Evolutionary conservation across 1,140 invertebrate genomes (phyloP).

Genomic region (Dufourea novaeangliae): DNA sequence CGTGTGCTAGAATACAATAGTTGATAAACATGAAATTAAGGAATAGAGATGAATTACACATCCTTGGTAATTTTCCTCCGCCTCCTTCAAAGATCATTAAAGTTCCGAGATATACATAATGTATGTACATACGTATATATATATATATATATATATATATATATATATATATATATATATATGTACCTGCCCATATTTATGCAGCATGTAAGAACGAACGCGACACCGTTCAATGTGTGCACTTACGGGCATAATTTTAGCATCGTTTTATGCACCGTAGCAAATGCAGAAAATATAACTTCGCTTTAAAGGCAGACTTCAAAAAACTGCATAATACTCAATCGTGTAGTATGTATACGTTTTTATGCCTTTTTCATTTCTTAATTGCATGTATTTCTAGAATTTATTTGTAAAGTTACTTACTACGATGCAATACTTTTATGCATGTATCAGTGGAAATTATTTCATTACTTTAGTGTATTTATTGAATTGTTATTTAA

Average conservation of each 20-base stretch:
- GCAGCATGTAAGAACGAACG: slow-evolving; percentile 57
- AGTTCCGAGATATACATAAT: slow-evolving; percentile 50
- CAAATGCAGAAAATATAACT: not conserved
- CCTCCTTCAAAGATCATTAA: slow-evolving; percentile 55
- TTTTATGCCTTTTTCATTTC: too few relatives aligned
- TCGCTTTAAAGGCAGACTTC: not conserved
- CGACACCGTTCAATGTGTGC: slow-evolving; percentile 39
- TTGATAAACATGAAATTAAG: slow-evolving; percentile 11
- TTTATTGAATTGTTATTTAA: too few relatives aligned
- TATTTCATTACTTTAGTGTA: too few relatives aligned
- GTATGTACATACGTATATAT: too few relatives aligned
- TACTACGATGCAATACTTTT: too few relatives aligned
- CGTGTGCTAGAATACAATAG: not conserved
- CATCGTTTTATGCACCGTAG: slow-evolving; percentile 29
- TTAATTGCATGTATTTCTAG: not conserved
- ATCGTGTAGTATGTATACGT: too few relatives aligned
- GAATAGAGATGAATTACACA: not conserved
- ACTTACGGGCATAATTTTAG: slow-evolving; percentile 46
- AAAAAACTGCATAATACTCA: not conserved
- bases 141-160: too few relatives aligned
- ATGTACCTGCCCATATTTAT: slow-evolving; percentile 54
- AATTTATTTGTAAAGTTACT: not conserved
- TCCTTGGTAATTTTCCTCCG: slow-evolving; percentile 3
- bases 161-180: too few relatives aligned
- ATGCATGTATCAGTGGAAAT: too few relatives aligned